Evolutionary conservation across 2,888 invertebrate species (phyloP).

Genomic region (Taphrorychus bicolor): DNA sequence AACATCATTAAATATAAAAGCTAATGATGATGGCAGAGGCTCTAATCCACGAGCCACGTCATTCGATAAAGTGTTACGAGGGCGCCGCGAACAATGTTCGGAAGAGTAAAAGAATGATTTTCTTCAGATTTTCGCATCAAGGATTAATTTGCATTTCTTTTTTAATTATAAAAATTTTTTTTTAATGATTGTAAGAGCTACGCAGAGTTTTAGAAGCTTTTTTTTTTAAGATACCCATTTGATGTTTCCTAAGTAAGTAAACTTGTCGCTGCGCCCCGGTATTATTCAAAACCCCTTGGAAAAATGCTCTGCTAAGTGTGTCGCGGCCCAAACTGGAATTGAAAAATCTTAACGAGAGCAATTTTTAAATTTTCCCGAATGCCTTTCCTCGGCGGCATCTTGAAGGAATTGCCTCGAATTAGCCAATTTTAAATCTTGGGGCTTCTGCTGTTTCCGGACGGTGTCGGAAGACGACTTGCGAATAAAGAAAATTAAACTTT

Average conservation of each 20-base stretch:
- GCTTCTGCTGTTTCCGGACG: neutral
- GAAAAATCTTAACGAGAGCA: constrained; percentile 55
- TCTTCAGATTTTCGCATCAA: no score
- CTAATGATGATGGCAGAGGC: constrained; percentile 49
- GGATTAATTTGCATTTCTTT: no score
- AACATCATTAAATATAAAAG: constrained; percentile 55
- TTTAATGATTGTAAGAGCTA: no score
- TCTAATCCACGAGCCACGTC: constrained; percentile 33
- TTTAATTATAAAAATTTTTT: no score
- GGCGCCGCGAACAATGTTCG: no score
- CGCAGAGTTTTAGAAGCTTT: no score
- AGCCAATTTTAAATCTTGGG: constrained; percentile 30
- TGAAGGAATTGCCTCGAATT: constrained; percentile 49
- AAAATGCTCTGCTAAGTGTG: constrained; percentile 45
- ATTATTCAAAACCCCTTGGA: no score
- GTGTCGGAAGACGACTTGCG: neutral
- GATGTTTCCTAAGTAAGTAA: no score
- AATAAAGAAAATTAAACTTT: constrained; percentile 1
- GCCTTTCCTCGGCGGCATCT: constrained; percentile 53
- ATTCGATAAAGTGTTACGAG: constrained; percentile 28
- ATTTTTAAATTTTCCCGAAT: constrained; percentile 58
- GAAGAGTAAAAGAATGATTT: no score
- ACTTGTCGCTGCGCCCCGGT: no score
- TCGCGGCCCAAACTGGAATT: constrained; percentile 11
- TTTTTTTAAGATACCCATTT: no score